Base-by-base conservation (phyloP, 2,797 vertebrate genomes). In the Corythornis leucogaster region DNA sequence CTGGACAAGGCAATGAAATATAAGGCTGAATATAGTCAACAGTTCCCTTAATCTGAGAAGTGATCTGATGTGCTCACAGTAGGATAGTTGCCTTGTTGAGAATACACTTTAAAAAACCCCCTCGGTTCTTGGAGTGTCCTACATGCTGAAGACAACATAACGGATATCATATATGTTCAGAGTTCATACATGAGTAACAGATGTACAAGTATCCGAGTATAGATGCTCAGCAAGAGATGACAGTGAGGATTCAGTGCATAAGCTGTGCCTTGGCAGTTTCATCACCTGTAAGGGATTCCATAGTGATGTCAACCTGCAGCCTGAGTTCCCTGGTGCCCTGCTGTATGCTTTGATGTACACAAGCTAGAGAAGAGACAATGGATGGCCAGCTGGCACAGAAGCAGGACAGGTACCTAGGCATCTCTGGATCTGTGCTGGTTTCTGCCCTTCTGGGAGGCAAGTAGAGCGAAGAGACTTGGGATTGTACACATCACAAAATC, bases 401-500 rank as follows among this genome's bases (percentile, higher is more conserved):
- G 16, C 7, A 14, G 0, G 0, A 43, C 30, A 17, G 31, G 48
- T 66, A 15, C 30, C 31, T 51, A 6, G 15, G 15, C 67, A 8
- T 19, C 43, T 19, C 25, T n/a, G 61, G 30, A 8, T 50, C 35
- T 68, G 68, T 45, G 28, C 53, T 76, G 28, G 6, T 74, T 55
- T 31, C 78, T 78, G 31, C 30, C 28, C 24, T 62, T 45, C 31
- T 74, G 71, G 22, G 48, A 71, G 28, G 33, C 25, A 59, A 63
- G 19, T 19, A 26, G 22, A 55, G 26, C 2, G 2, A 33, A 57
- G 48, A 0, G 3, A 38, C 33, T 70, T 66, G 81, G 25, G 46
- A 73, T 14, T 4, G 3, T 8, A 51, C 21, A 22, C 21, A 35
- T 22, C 80, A 80, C 13, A 54, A 71, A 86, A 77, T 21, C 48